Base-by-base conservation (phyloP, 2,113 vertebrate species). In the Tricholaema leucomelas region DNA sequence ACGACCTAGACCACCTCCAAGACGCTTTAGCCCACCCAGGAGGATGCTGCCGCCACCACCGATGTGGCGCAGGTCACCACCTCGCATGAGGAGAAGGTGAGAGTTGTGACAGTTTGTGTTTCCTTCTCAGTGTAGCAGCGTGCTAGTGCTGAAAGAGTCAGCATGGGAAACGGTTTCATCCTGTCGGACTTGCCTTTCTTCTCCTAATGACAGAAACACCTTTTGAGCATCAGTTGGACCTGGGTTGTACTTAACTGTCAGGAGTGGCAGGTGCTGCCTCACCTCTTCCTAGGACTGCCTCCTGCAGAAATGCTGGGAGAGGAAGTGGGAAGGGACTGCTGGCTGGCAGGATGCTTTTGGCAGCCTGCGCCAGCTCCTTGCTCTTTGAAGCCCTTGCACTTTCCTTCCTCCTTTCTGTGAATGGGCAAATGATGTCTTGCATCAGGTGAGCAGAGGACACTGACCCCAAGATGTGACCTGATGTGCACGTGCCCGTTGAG, bases 11-110 rank as follows among this genome's bases (percentile, higher is more conserved):
- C 98, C 98, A 0, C 98, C 98, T 8, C 99, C 98, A 18, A 92
- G 99, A 56, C 95, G 98, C 44, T 98, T 99, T 9, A 98, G 98
- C 44, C 99, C 98, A 4, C 99, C 99, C 55, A 96, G 99, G 95
- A 97, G 98, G 95, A 99, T 99, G 98, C 98, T 99, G 24, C 99
- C 99, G 0, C 99, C 99, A 0, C 99, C 98, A 1, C 99, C 98
- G 0, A 99, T 99, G 98, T 99, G 99, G 99, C 98, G 99, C 28
- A 97, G 99, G 50, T 98, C 98, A 3, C 99, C 99, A 1, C 99
- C 99, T 31, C 98, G 99, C 38, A 99, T 99, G 98, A 98, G 99
- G 90, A 98, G 99, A 95, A 98, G 99, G 99, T 99, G 59, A 94
- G 93, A 78, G 72, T 67, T 85, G 24, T 48, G 38, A 40, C 25